A percentile compares a stretch with the other conserved stretches of the same genome.
Evolutionary conservation across 1,140 invertebrate genomes (phyloP).

Genomic region (Cyclina sinensis): DNA sequence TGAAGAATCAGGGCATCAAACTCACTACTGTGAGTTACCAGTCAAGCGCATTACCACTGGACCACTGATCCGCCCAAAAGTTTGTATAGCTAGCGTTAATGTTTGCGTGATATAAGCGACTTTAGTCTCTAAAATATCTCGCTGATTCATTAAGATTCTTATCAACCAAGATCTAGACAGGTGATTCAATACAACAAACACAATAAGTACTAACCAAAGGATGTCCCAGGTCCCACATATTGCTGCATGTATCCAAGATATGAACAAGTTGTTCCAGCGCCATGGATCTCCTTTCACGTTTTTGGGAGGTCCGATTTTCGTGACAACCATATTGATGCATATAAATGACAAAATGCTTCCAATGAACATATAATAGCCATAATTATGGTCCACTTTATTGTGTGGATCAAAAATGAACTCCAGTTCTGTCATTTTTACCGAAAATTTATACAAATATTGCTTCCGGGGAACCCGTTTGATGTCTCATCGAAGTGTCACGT

Average conservation of each 20-base stretch:
- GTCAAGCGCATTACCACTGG: too few relatives aligned
- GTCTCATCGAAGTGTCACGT: constrained; percentile 41
- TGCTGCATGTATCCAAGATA: constrained; percentile 82
- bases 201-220: constrained; percentile 73
- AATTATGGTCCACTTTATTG: constrained; percentile 52
- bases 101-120: too few relatives aligned
- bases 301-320: constrained; percentile 42
- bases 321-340: constrained; percentile 27
- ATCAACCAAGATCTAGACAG: too few relatives aligned
- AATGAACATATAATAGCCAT: constrained; percentile 64
- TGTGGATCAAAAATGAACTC: constrained; percentile 61
- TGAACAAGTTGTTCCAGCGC: constrained; percentile 81
- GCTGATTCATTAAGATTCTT: too few relatives aligned
- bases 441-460: constrained; percentile 21
- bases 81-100: too few relatives aligned
- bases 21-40: too few relatives aligned
- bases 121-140: too few relatives aligned
- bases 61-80: too few relatives aligned
- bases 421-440: constrained; percentile 55
- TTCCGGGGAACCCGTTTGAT: constrained; percentile 48
- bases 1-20: too few relatives aligned
- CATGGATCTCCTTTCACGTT: constrained; percentile 71
- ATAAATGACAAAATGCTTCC: constrained; percentile 29
- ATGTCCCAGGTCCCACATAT: constrained; percentile 78
- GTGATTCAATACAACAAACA: too few relatives aligned